Evolutionary conservation across 2,888 invertebrate genomes (phyloP).

Genomic region (Ceriagrion tenellum): DNA sequence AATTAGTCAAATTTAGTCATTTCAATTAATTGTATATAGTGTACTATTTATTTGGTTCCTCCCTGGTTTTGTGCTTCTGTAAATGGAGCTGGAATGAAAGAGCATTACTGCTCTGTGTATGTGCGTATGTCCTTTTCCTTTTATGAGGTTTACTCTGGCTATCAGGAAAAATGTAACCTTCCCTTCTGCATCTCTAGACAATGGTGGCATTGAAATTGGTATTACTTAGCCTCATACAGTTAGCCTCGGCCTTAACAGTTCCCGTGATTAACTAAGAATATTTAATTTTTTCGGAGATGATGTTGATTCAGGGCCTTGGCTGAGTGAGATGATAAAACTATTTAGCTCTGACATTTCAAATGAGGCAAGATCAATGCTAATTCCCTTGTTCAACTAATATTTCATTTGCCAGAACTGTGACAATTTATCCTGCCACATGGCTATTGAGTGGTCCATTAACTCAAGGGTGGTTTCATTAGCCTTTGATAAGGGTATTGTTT

Average conservation of each 20-base stretch:
- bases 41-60: constrained; percentile 63
- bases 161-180: constrained; percentile 31
- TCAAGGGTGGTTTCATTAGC: constrained; percentile 7
- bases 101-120: constrained; percentile 42
- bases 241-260: constrained; percentile 31
- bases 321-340: background rate
- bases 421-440: constrained; percentile 50
- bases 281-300: constrained; percentile 1
- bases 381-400: constrained; percentile 33
- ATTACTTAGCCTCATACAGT: constrained; percentile 18
- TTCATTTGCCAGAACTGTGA: constrained; percentile 60
- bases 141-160: constrained; percentile 44
- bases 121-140: constrained; percentile 42
- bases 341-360: background rate
- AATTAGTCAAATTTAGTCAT: constrained; percentile 56
- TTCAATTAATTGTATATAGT: constrained; percentile 53
- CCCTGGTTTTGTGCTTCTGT: constrained; percentile 27
- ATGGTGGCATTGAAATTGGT: constrained; percentile 13
- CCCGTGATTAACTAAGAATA: constrained; percentile 8
- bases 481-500: constrained; percentile 38
- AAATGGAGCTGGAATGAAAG: constrained; percentile 40
- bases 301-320: constrained; percentile 46
- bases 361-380: constrained; percentile 28
- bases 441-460: constrained; percentile 34
- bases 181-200: constrained; percentile 14